These are phyloP conservation scores for Clarias magur DNA, from an alignment of 2,113 vertebrate genomes.

Conservation along the genomic window DNA sequence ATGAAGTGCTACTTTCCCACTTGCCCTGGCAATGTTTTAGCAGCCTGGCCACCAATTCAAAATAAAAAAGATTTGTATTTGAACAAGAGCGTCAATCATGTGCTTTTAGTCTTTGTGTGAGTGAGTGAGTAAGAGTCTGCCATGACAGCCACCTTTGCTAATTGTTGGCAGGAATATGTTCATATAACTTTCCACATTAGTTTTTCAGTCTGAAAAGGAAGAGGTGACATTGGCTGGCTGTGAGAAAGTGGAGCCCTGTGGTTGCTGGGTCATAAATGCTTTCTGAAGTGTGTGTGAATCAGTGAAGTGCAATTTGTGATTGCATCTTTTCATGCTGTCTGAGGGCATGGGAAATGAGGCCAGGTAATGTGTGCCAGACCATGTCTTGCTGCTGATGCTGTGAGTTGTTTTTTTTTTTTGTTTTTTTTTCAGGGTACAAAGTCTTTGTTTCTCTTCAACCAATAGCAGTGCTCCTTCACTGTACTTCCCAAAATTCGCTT, in stretches of 20 bases:
- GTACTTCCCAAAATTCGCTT: constrained; percentile 16
- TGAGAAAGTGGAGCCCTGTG: constrained; percentile 39
- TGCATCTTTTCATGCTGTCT: constrained; percentile 26
- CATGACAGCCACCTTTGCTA: constrained; percentile 17
- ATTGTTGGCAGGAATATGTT: constrained; percentile 30
- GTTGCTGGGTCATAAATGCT: constrained; percentile 34
- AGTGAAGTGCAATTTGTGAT: constrained; percentile 31
- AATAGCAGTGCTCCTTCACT: not conserved
- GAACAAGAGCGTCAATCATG: constrained; percentile 18
- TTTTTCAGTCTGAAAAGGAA: constrained; percentile 19
- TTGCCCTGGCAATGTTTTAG: constrained; percentile 37
- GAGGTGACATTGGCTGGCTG: constrained; percentile 26
- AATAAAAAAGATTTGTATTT: constrained; percentile 28
- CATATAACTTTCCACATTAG: constrained; percentile 33
- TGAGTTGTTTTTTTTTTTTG: constrained; percentile 1
- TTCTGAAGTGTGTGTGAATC: constrained; percentile 37
- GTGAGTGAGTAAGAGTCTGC: not conserved
- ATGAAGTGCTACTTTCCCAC: constrained; percentile 47
- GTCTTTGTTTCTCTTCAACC: constrained; percentile 18
- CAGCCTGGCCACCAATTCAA: constrained; percentile 30
- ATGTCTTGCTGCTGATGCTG: constrained; percentile 10
- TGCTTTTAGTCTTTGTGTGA: constrained; percentile 23
- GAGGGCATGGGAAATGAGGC: constrained; percentile 30
- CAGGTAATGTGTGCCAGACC: constrained; percentile 32
- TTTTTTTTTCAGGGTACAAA: not conserved